A percentile compares a stretch with the other conserved stretches of the same genome.
These are phyloP conservation scores for Lophotriccus pileatus DNA, from an alignment of 2,797 vertebrate genomes.

Conservation along the genomic window DNA sequence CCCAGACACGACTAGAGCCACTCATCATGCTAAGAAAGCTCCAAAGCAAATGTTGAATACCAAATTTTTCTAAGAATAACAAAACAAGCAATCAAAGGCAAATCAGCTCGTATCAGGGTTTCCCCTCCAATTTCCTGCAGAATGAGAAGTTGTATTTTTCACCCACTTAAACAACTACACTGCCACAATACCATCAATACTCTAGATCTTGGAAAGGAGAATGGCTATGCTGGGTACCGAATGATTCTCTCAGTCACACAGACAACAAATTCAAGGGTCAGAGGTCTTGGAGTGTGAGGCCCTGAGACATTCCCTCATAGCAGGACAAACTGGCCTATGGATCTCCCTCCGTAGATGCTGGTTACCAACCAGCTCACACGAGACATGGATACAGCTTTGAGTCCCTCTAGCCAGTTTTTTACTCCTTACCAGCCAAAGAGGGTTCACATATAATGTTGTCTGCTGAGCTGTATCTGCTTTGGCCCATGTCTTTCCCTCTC, in stretches of 20 bases:
- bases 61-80: not conserved
- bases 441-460: conserved; percentile 77
- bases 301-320: not conserved
- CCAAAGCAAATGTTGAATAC: not conserved
- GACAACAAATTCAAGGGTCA: not conserved
- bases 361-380: not conserved
- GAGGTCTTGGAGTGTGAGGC: not conserved
- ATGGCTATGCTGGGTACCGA: not conserved
- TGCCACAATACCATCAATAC: not conserved
- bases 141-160: not conserved
- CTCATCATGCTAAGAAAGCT: not conserved
- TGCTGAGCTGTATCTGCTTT: conserved; percentile 73
- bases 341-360: not conserved
- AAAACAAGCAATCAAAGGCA: not conserved
- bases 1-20: not conserved
- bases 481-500: conserved; percentile 71
- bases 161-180: not conserved
- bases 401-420: not conserved
- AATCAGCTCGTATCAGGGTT: not conserved
- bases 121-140: not conserved
- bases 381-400: not conserved
- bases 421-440: conserved; percentile 76
- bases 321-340: not conserved
- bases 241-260: not conserved
- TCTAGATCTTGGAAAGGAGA: not conserved